Base-by-base conservation (phyloP, 2,888 invertebrate species). In the Bombyx huttoni region DNA sequence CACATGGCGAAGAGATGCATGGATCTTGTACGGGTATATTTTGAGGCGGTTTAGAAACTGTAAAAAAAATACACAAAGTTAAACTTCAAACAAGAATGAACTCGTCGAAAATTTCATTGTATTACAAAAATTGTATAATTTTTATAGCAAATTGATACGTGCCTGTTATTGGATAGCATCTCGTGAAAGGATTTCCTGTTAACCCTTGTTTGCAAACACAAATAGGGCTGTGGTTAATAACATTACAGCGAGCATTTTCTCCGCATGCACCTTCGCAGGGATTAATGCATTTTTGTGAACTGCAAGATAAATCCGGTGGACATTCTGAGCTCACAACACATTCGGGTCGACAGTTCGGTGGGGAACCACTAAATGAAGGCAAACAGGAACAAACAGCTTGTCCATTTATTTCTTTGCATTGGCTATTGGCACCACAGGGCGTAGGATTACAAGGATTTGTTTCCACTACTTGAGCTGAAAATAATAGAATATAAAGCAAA, bases 151-250 rank as follows among this genome's bases (percentile, higher is more conserved):
- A 51, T 47, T 51, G 34, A 34, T 40, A 61, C 75, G 74, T 68
- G 87, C 88, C 71, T 72, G 77, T 87, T 45, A 91, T 90, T 24
- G 91, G 91, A 59, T 91, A 91, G 62, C 94, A 94, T 67, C 90
- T 90, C n/a, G 92, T 89, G 67, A 94, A 94, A 33, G 95, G 94
- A 90, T 94, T 93, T 55, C 95, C 95, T 3, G 92, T 92, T 61
- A 91, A 91, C 46, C 91, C 90, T 54, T 90, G 82, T 57, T 92
- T 91, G 66, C 95, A 96, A 54, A 91, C 91, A 68, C 95, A 96
- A 64, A 94, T 93, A 1, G 95, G 94, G 68, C 92, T 91, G 61
- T 93, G 92, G 61, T 91, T 91, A 33, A 91, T 89, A 5, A 91
- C 91, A 55, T 89, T 90, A 62, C 93, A 93, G 53, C 89, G 86